Evolutionary conservation across 2,888 invertebrate species (phyloP).

Genomic region (Lucinisca nassula): DNA sequence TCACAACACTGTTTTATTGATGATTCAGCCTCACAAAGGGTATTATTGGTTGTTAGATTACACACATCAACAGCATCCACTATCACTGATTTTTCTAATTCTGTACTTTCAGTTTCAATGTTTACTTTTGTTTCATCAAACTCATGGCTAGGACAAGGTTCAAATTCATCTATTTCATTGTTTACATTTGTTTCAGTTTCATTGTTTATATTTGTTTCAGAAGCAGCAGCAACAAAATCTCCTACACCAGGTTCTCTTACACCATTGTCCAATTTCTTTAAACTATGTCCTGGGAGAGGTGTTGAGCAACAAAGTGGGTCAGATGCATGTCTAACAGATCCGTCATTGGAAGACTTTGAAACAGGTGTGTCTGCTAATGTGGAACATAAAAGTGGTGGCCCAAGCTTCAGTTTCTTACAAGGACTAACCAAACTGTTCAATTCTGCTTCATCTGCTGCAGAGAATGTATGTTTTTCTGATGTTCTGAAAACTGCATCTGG

Average conservation of each 20-base stretch:
- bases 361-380: not conserved
- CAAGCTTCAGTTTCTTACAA: slow-evolving; percentile 53
- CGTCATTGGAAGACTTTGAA: not conserved
- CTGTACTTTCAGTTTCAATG: not conserved
- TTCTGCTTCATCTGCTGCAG: slow-evolving; percentile 1
- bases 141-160: not conserved
- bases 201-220: not conserved
- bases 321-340: slow-evolving; percentile 13
- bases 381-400: not conserved
- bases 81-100: not conserved
- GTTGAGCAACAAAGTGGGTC: slow-evolving; percentile 56
- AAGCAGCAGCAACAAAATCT: not conserved
- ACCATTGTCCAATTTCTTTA: not conserved
- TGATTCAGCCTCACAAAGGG: not conserved
- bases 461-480: not conserved
- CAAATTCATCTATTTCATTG: not conserved
- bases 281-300: slow-evolving; percentile 7
- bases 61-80: not conserved
- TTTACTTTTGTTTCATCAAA: not conserved
- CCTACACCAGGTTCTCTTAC: not conserved
- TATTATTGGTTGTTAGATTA: not conserved
- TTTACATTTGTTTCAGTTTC: not conserved
- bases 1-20: not conserved
- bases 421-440: slow-evolving; percentile 51
- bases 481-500: not conserved